Percentiles rank a stretch among this genome's conserved stretches.
These are phyloP conservation scores for Prorops nasuta DNA, from an alignment of 1,140 invertebrate genomes.

Conservation along the genomic window DNA sequence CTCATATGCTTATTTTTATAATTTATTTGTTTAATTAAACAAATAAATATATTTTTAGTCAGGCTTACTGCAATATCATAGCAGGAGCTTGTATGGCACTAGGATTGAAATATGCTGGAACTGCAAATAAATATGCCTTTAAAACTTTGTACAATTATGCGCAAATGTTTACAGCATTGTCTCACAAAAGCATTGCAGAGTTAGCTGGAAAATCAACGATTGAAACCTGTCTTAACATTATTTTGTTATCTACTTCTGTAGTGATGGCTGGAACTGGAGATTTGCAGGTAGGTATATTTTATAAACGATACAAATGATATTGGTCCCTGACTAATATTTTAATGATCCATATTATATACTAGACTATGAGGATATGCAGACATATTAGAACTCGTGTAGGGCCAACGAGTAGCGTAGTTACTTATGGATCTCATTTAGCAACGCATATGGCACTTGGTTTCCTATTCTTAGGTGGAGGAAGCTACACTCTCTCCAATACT, in stretches of 20 bases:
- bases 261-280: conserved; percentile 95
- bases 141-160: conserved; percentile 70
- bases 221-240: conserved; percentile 84
- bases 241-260: conserved; percentile 78
- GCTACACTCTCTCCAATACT: conserved; percentile 82
- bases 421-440: conserved; percentile 92
- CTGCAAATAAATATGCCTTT: conserved; percentile 80
- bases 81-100: conserved; percentile 93
- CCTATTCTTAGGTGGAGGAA: conserved; percentile 90
- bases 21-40: conserved; percentile 18
- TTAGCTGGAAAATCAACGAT: conserved; percentile 86
- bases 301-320: background rate
- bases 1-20: conserved; percentile 5
- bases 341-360: background rate
- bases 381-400: conserved; percentile 75
- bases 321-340: background rate
- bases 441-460: conserved; percentile 91
- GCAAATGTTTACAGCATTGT: conserved; percentile 65
- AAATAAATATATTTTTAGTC: conserved; percentile 65
- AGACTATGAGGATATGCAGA: conserved; percentile 75
- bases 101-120: conserved; percentile 90
- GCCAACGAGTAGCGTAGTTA: conserved; percentile 65
- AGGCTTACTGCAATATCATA: conserved; percentile 95
- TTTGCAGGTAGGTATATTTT: conserved; percentile 63
- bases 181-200: conserved; percentile 73